Evolutionary conservation across 2,797 vertebrate species (phyloP).

Genomic region (Todus mexicanus): DNA sequence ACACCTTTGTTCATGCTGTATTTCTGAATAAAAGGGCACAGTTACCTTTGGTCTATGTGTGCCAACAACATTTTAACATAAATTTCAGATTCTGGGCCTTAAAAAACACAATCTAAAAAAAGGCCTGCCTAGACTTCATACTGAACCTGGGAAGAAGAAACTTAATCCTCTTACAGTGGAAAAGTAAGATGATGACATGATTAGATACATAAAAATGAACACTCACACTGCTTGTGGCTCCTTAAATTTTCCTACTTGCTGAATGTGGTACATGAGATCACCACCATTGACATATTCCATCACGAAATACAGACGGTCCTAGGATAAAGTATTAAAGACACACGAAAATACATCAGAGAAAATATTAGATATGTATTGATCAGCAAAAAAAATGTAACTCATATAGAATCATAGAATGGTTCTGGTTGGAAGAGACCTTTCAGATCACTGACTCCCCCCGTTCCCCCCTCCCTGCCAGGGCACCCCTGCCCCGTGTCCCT

Average conservation of each 20-base stretch:
- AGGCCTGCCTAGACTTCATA: not conserved
- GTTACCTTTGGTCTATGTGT: not conserved
- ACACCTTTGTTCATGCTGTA: not conserved
- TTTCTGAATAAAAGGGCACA: not conserved
- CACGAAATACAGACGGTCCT: constrained; percentile 97
- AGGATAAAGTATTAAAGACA: not conserved
- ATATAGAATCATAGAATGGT: not conserved
- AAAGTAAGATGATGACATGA: not conserved
- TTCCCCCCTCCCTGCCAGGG: not conserved
- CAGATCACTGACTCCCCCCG: not conserved
- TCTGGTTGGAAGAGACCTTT: not conserved
- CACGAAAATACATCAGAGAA: not conserved
- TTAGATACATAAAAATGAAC: not conserved
- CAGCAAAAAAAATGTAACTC: not conserved
- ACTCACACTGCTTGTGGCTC: constrained; percentile 98
- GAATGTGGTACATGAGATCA: constrained; percentile 92
- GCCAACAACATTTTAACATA: not conserved
- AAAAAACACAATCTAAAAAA: not conserved
- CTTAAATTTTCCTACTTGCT: constrained; percentile 91
- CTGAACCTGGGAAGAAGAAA: not conserved
- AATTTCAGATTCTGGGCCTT: not conserved
- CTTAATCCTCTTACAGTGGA: not conserved
- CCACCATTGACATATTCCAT: constrained; percentile 99
- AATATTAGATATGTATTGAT: not conserved
- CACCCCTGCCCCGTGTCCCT: not conserved